Evolutionary conservation across 2,113 vertebrate species (phyloP).

Genomic region (Physeter macrocephalus): DNA sequence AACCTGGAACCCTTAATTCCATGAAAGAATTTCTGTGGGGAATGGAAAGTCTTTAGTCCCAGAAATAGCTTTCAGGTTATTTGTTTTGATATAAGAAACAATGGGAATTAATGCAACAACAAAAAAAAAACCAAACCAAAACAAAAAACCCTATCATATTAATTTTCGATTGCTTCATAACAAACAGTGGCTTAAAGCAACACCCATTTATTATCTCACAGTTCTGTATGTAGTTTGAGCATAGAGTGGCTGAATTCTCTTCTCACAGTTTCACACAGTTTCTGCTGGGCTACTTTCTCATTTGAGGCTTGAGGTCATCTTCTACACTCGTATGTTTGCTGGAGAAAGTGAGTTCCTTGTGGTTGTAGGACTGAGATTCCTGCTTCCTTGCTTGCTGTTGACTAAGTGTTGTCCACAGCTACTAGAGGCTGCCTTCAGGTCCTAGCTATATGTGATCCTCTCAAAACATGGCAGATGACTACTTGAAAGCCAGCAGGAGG

Average conservation of each 20-base stretch:
- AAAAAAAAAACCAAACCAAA: not conserved
- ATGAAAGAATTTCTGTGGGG: not conserved
- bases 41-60: not conserved
- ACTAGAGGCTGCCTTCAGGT: not conserved
- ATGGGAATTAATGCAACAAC: not conserved
- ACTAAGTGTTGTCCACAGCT: not conserved
- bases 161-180: not conserved
- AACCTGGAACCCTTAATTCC: not conserved
- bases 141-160: not conserved
- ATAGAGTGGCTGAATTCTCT: not conserved
- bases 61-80: not conserved
- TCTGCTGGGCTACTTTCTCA: not conserved
- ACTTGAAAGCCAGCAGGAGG: not conserved
- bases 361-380: not conserved
- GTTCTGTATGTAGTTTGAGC: not conserved
- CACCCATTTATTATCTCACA: not conserved
- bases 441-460: not conserved
- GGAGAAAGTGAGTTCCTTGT: not conserved
- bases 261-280: not conserved
- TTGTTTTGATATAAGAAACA: not conserved
- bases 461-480: not conserved
- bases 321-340: not conserved
- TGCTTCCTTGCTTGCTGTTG: not conserved
- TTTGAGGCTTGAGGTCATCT: not conserved
- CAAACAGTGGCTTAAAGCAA: not conserved